A percentile compares a stretch with the other conserved stretches of the same genome.
Conservation (phyloP, 2,797 vertebrate genomes). For the Clamator glandarius region DNA sequence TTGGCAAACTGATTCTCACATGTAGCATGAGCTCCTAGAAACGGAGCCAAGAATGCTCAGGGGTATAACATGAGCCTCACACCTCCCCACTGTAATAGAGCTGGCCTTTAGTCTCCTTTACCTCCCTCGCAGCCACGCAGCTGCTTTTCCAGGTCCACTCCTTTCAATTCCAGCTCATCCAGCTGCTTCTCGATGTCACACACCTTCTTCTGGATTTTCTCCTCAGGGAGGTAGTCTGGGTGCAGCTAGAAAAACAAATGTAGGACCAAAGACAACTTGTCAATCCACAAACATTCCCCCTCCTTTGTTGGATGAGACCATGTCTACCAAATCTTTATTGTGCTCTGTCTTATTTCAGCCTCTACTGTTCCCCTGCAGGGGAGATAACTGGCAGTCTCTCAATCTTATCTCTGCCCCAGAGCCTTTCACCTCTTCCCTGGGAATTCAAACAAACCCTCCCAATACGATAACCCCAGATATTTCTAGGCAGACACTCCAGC, state of each 20-base stretch:
- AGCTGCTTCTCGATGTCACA: constrained; percentile 84
- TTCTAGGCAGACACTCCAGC: neutral
- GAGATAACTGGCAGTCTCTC: neutral
- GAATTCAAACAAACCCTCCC: neutral
- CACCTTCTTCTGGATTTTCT: constrained; percentile 87
- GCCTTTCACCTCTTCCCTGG: neutral
- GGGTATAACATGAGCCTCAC: neutral
- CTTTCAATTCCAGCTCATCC: constrained; percentile 85
- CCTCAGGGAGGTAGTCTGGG: constrained; percentile 78
- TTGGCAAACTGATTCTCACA: neutral
- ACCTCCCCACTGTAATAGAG: neutral
- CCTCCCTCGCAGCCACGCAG: constrained; percentile 90
- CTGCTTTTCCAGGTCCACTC: constrained; percentile 89
- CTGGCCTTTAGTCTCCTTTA: constrained; percentile 45
- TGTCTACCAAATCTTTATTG: neutral
- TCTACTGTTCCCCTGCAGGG: neutral
- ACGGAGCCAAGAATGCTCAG: neutral
- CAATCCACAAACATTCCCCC: neutral
- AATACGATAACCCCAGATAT: neutral
- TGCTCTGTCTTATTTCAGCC: neutral
- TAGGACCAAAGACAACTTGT: neutral
- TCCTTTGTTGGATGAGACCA: neutral
- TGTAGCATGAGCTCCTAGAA: neutral
- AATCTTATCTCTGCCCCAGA: neutral
- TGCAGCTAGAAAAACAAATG: constrained; percentile 67